Evolutionary conservation across 2,113 vertebrate species (phyloP).

Genomic region (Sorex araneus): DNA sequence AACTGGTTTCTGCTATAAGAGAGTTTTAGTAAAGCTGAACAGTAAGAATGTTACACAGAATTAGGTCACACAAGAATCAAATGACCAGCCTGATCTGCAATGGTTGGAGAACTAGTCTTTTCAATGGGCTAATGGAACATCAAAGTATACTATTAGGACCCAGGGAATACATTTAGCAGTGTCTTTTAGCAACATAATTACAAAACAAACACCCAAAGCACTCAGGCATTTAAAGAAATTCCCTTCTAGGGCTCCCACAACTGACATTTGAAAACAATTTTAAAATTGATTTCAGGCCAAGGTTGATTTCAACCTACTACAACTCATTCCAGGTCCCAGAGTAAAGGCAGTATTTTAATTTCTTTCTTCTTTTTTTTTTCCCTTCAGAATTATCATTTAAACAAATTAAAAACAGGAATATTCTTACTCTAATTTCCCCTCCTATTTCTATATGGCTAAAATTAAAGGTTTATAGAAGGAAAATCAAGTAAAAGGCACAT

Average conservation of each 20-base stretch:
- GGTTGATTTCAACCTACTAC: slow-evolving; percentile 19
- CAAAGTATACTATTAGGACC: background rate
- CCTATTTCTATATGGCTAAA: slow-evolving; percentile 47
- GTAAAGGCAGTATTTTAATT: slow-evolving; percentile 46
- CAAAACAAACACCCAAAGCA: slow-evolving; percentile 18
- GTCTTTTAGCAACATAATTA: slow-evolving; percentile 16
- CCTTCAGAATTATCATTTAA: slow-evolving; percentile 55
- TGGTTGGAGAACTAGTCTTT: background rate
- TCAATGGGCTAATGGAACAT: slow-evolving; percentile 2
- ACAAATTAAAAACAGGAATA: slow-evolving; percentile 69
- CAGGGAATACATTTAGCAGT: background rate
- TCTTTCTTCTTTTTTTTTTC: slow-evolving; percentile 61
- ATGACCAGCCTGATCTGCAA: background rate
- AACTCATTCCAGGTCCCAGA: slow-evolving; percentile 35
- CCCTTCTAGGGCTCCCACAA: slow-evolving; percentile 5
- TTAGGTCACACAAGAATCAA: background rate
- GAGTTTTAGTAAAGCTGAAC: background rate
- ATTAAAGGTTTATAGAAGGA: slow-evolving; percentile 49
- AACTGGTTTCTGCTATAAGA: background rate
- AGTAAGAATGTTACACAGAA: background rate
- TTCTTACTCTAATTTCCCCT: slow-evolving; percentile 34
- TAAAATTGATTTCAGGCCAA: slow-evolving; percentile 36
- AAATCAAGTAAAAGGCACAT: slow-evolving; percentile 42
- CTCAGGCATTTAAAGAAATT: background rate
- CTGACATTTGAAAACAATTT: background rate